A percentile compares a stretch with the other conserved stretches of the same genome.
phyloP scores from a whole-genome alignment of 1,140 invertebrate genomes.

The Cotesia typhae region DNA sequence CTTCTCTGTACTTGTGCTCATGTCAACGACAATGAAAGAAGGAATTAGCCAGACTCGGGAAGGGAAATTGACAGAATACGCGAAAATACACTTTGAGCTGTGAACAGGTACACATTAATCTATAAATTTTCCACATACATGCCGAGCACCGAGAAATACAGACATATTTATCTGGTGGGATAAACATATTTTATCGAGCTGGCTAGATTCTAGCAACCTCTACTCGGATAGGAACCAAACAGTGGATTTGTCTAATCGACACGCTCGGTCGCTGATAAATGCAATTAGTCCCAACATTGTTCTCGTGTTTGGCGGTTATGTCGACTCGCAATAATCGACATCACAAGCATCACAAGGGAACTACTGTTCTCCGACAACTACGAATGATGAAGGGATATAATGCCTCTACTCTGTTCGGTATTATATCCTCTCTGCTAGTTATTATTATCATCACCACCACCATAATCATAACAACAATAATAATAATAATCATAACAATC shows the following conservation, averaged over 20 bases:
- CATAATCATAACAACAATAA: too few relatives aligned
- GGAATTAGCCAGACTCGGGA: background rate
- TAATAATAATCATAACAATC: too few relatives aligned
- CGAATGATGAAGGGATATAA: background rate
- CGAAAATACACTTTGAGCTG: slow-evolving; percentile 15
- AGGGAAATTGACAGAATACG: slow-evolving; percentile 23
- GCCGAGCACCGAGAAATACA: too few relatives aligned
- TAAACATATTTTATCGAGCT: too few relatives aligned
- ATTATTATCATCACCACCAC: background rate
- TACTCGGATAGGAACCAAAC: slow-evolving; percentile 1
- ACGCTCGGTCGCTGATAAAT: slow-evolving; percentile 36
- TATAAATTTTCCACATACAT: too few relatives aligned
- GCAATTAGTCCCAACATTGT: slow-evolving; percentile 38
- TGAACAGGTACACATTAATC: too few relatives aligned
- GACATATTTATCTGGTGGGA: slow-evolving; percentile 2
- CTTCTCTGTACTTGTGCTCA: too few relatives aligned
- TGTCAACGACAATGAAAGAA: background rate
- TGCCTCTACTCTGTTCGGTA: background rate
- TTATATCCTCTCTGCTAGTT: background rate
- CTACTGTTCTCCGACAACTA: background rate
- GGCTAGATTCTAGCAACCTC: too few relatives aligned
- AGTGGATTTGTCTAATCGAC: slow-evolving; percentile 37
- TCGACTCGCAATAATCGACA: slow-evolving; percentile 24
- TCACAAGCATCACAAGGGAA: background rate
- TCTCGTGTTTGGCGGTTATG: slow-evolving; percentile 34